phyloP scores from a whole-genome alignment of 2,888 invertebrate genomes.

The Ophion slaviceki region DNA sequence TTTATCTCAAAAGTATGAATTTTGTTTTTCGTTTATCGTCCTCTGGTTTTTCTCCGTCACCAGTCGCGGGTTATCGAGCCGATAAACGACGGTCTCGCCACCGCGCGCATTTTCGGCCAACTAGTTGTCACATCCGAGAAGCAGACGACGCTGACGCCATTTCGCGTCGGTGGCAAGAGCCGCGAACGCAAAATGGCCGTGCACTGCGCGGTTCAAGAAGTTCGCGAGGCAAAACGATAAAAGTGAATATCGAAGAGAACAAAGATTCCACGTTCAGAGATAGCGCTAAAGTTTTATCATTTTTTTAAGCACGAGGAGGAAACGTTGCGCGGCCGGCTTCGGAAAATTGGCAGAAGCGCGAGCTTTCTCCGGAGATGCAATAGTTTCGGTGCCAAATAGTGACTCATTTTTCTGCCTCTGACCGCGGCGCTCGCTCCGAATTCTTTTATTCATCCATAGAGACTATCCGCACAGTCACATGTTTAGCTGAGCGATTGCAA shows the following conservation, averaged over 20 bases:
- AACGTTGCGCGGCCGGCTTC: neutral
- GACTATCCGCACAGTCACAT: neutral
- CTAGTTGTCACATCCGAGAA: too few species aligned
- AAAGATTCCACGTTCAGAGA: neutral
- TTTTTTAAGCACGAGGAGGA: neutral
- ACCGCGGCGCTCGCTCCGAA: neutral
- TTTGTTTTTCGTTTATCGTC: too few species aligned
- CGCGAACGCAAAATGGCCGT: neutral
- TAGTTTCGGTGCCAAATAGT: constrained; percentile 36
- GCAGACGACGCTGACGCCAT: too few species aligned
- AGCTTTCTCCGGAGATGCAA: constrained; percentile 39
- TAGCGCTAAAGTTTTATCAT: neutral
- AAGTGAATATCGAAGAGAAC: neutral
- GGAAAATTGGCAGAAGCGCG: constrained; percentile 14
- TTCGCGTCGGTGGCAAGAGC: neutral
- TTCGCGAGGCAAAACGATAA: neutral
- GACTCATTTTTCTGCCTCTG: constrained; percentile 20
- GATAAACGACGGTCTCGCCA: too few species aligned
- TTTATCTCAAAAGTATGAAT: too few species aligned
- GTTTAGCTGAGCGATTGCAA: neutral
- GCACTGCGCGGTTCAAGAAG: neutral
- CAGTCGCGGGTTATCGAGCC: too few species aligned
- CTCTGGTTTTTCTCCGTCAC: too few species aligned
- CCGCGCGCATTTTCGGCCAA: too few species aligned
- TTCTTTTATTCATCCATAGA: constrained; percentile 13